Evolutionary conservation across 2,113 vertebrate genomes (phyloP).

Genomic region (Acanthochromis polyacanthus): DNA sequence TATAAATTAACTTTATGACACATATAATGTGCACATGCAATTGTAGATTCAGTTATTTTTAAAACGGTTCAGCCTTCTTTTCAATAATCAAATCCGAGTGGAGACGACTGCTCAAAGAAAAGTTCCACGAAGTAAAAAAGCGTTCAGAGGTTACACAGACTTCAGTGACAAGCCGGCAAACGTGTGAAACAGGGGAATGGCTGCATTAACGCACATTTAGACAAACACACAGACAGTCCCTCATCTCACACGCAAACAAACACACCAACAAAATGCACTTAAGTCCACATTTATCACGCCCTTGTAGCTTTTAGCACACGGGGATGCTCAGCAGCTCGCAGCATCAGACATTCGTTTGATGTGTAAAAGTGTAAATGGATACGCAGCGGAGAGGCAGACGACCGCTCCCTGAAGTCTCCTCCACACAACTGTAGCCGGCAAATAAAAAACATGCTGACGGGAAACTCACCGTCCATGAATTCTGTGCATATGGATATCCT

Average conservation of each 20-base stretch:
- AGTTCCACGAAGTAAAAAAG: slow-evolving; percentile 28
- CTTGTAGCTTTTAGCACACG: slow-evolving; percentile 84
- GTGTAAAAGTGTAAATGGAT: slow-evolving; percentile 80
- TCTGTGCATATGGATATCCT: slow-evolving; percentile 98
- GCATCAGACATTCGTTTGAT: slow-evolving; percentile 64
- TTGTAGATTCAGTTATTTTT: neutral
- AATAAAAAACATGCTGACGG: slow-evolving; percentile 6
- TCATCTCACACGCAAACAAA: slow-evolving; percentile 55
- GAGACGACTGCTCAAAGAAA: slow-evolving; percentile 28
- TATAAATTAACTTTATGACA: neutral
- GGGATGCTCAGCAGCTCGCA: slow-evolving; percentile 66
- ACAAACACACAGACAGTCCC: slow-evolving; percentile 54
- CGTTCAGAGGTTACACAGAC: slow-evolving; percentile 53
- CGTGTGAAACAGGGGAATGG: slow-evolving; percentile 74
- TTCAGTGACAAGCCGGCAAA: slow-evolving; percentile 53
- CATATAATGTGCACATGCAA: neutral
- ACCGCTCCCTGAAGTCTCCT: slow-evolving; percentile 35
- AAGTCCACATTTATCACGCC: slow-evolving; percentile 72
- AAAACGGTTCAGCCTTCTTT: neutral
- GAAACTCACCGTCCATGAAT: slow-evolving; percentile 98
- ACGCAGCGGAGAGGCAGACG: slow-evolving; percentile 36
- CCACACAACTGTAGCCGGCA: slow-evolving; percentile 9
- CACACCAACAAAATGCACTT: slow-evolving; percentile 65
- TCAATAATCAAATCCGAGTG: neutral
- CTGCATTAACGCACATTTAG: slow-evolving; percentile 67